phyloP scores from a whole-genome alignment of 2,888 invertebrate genomes.

The Ochlodes sylvanus region DNA sequence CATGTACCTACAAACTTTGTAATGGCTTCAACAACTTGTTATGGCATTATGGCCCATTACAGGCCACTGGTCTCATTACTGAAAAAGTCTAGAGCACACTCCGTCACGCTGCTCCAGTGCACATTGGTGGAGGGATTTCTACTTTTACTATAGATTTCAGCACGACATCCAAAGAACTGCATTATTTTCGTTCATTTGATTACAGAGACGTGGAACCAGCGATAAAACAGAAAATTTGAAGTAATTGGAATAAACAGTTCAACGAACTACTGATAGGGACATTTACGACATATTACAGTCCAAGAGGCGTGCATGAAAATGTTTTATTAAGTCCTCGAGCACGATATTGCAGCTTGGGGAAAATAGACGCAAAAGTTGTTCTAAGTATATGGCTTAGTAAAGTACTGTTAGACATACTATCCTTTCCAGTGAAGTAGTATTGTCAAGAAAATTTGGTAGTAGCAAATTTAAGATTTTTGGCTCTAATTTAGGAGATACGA shows the following conservation, averaged over 20 bases:
- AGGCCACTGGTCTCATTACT: too few relatives aligned
- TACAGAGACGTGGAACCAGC: neutral
- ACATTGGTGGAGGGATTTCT: too few relatives aligned
- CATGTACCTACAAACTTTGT: neutral
- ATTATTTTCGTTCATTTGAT: conserved; percentile 1
- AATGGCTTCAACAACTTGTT: too few relatives aligned
- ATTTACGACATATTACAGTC: conserved; percentile 25
- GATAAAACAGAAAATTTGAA: conserved; percentile 22
- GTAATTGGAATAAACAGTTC: conserved; percentile 7
- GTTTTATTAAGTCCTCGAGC: neutral
- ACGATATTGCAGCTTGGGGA: neutral
- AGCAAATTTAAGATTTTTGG: neutral
- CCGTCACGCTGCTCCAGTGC: too few relatives aligned
- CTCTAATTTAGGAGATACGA: neutral
- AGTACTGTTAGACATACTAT: neutral
- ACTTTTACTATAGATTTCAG: neutral
- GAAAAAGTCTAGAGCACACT: too few relatives aligned
- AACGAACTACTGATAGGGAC: conserved; percentile 9
- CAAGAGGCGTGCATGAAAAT: conserved; percentile 8
- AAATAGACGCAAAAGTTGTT: neutral
- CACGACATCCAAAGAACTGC: conserved; percentile 2
- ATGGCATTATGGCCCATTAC: too few relatives aligned
- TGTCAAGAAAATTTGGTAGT: neutral
- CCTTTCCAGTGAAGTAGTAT: neutral
- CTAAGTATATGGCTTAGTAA: neutral